Evolutionary conservation across 2,888 invertebrate species (phyloP).

Genomic region (Liopterus haemorrhoidalis): DNA sequence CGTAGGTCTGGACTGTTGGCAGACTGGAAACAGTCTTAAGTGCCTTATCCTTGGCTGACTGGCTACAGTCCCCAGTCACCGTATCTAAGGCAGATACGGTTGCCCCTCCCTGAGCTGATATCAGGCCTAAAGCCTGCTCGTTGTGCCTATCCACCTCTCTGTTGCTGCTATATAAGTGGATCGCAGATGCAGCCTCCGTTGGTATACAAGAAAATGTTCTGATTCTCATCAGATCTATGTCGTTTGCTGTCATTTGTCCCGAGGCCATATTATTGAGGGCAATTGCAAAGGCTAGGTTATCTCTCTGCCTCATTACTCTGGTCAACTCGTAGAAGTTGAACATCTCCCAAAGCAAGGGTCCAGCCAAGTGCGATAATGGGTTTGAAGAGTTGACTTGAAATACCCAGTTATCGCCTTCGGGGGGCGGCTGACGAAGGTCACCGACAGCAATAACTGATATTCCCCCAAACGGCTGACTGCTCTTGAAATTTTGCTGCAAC

Average conservation of each 20-base stretch:
- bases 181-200: slow-evolving; percentile 16
- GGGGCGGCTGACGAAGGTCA: slow-evolving; percentile 38
- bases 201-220: slow-evolving; percentile 8
- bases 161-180: slow-evolving; percentile 21
- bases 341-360: slow-evolving; percentile 28
- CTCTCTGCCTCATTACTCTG: slow-evolving; percentile 36
- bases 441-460: slow-evolving; percentile 38
- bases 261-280: slow-evolving; percentile 33
- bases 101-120: not conserved
- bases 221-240: slow-evolving; percentile 28
- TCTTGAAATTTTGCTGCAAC: slow-evolving; percentile 36
- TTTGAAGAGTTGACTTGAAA: slow-evolving; percentile 21
- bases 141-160: slow-evolving; percentile 21
- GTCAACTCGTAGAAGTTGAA: slow-evolving; percentile 35
- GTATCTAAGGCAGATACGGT: slow-evolving; percentile 6
- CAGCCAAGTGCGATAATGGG: slow-evolving; percentile 2
- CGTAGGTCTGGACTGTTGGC: slow-evolving; percentile 13
- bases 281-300: slow-evolving; percentile 31
- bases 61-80: slow-evolving; percentile 4
- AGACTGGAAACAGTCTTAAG: not conserved
- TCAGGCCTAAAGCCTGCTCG: slow-evolving; percentile 2
- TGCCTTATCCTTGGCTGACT: not conserved
- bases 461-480: slow-evolving; percentile 36
- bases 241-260: slow-evolving; percentile 28
- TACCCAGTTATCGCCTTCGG: slow-evolving; percentile 33